Evolutionary conservation across 2,888 invertebrate genomes (phyloP).

Genomic region (Prenolepis imparis): DNA sequence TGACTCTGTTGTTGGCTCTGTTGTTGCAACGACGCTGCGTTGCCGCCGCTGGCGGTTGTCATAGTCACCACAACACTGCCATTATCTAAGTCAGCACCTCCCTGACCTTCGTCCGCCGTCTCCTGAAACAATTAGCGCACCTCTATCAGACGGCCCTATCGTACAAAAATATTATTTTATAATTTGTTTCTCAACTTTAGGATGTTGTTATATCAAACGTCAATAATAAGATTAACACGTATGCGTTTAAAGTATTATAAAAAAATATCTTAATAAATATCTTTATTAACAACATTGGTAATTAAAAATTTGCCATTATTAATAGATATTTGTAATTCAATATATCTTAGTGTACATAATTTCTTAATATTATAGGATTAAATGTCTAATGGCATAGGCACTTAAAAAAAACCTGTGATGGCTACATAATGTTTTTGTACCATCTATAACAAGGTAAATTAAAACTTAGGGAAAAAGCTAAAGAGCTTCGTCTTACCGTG

Average conservation of each 20-base stretch:
- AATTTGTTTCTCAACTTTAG: constrained; percentile 9
- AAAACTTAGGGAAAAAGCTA: not conserved
- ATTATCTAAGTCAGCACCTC: constrained; percentile 85
- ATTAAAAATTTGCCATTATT: not conserved
- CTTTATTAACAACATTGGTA: not conserved
- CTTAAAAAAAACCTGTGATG: not conserved
- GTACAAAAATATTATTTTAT: constrained; percentile 68
- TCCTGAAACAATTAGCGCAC: constrained; percentile 87
- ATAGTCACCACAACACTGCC: constrained; percentile 79
- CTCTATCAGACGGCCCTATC: constrained; percentile 86
- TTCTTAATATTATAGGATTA: not conserved
- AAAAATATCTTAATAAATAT: not conserved
- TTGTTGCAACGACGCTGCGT: constrained; percentile 85
- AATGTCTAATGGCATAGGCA: not conserved
- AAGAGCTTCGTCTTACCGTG: constrained; percentile 85
- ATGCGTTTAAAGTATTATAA: not conserved
- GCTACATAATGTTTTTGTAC: not conserved
- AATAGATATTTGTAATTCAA: not conserved
- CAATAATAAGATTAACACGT: not conserved
- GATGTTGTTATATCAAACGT: not conserved
- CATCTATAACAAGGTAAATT: not conserved
- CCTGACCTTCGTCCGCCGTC: constrained; percentile 95
- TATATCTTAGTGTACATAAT: not conserved
- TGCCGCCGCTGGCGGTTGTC: constrained; percentile 77
- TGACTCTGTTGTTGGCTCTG: constrained; percentile 78